A percentile compares a stretch with the other conserved stretches of the same genome.
These are phyloP conservation scores for Deroptyus accipitrinus DNA, from an alignment of 2,113 vertebrate species.

Conservation along the genomic window DNA sequence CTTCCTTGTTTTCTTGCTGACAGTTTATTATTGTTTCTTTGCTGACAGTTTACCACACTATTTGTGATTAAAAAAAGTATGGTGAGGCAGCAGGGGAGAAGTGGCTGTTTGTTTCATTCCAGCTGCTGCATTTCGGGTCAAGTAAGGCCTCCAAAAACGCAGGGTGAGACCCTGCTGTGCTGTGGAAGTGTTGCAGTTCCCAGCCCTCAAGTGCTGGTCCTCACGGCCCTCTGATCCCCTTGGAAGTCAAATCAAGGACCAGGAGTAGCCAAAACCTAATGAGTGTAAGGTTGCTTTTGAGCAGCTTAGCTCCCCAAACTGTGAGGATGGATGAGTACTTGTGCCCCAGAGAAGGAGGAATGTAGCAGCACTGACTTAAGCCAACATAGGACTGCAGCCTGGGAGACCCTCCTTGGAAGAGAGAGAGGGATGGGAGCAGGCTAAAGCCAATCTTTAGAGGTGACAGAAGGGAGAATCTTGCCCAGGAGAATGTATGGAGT, in stretches of 20 bases:
- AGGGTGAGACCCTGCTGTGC: not conserved
- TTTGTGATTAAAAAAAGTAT: not conserved
- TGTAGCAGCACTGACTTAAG: not conserved
- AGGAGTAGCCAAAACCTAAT: not conserved
- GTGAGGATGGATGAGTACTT: not conserved
- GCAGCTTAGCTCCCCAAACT: not conserved
- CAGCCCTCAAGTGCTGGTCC: fast-evolving
- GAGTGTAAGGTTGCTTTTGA: not conserved
- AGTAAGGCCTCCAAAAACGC: not conserved
- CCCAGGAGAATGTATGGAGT: not conserved
- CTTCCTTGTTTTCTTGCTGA: not conserved
- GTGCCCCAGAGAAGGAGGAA: not conserved
- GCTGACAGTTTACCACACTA: not conserved
- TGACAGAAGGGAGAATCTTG: not conserved
- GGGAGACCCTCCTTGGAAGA: not conserved
- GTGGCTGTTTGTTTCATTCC: not conserved
- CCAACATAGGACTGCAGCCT: not conserved
- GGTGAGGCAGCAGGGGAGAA: not conserved
- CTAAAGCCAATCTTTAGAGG: not conserved
- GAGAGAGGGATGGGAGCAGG: not conserved
- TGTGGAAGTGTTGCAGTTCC: not conserved
- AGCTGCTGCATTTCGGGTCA: not conserved
- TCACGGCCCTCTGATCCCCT: not conserved
- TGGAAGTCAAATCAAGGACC: not conserved
- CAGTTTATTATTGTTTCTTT: not conserved